Percentiles rank a stretch among this genome's conserved stretches.
Conservation (phyloP, 2,113 vertebrate genomes). For the Condylura cristata region DNA sequence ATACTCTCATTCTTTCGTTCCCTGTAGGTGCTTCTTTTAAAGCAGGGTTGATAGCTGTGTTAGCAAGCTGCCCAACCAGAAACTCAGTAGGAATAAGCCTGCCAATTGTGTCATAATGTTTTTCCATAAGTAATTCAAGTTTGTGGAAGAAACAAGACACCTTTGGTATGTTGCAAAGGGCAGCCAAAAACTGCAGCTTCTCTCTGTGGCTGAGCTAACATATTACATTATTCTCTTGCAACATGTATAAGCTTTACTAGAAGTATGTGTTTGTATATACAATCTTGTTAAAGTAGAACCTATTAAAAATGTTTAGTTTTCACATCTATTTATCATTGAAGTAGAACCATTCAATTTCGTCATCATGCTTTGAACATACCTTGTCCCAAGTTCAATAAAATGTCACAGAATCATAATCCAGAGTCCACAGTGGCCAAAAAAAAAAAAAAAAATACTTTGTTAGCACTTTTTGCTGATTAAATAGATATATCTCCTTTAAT, state of each 20-base stretch:
- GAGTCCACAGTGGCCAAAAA: background rate
- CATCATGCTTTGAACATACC: background rate
- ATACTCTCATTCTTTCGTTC: conserved; percentile 9
- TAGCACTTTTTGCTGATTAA: background rate
- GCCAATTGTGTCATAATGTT: conserved; percentile 77
- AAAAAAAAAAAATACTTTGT: background rate
- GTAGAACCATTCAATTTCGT: background rate
- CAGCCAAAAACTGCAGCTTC: conserved; percentile 59
- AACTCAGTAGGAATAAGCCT: conserved; percentile 45
- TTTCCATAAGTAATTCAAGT: conserved; percentile 76
- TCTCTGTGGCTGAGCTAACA: conserved; percentile 54
- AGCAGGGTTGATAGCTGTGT: background rate
- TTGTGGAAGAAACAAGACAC: conserved; percentile 80
- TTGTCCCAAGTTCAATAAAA: background rate
- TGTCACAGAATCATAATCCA: background rate
- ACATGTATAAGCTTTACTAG: conserved; percentile 9
- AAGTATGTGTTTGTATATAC: background rate
- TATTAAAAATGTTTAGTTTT: conserved; percentile 12
- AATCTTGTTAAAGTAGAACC: conserved; percentile 3
- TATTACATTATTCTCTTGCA: conserved; percentile 46
- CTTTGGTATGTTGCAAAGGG: conserved; percentile 73
- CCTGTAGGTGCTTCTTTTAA: conserved; percentile 48
- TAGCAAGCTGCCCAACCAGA: conserved; percentile 24
- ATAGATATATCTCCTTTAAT: background rate
- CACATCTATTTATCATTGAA: background rate